Evolutionary conservation across 2,797 vertebrate genomes (phyloP).

Genomic region (Acrossocheilus wenchowensis): DNA sequence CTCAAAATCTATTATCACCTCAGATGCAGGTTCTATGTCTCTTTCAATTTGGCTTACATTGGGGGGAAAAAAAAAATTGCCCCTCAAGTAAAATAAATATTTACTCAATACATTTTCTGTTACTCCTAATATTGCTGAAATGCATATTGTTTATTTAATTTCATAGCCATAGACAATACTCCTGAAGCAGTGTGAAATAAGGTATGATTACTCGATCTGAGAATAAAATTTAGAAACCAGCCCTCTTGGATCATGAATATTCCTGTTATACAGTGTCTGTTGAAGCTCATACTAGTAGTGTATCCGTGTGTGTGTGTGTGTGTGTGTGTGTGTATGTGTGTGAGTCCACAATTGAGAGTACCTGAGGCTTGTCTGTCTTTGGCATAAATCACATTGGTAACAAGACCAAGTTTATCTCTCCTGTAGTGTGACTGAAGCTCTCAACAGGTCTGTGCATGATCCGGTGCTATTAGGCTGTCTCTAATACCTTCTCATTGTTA

Average conservation of each 20-base stretch:
- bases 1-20: too few relatives aligned
- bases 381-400: constrained; percentile 51
- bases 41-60: background rate
- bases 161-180: background rate
- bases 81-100: background rate
- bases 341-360: constrained; percentile 16
- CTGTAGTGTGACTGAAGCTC: constrained; percentile 51
- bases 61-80: background rate
- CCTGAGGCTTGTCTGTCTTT: constrained; percentile 47
- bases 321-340: background rate
- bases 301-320: constrained; percentile 5
- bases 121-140: background rate
- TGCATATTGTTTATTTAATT: background rate
- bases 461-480: constrained; percentile 58
- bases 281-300: constrained; percentile 24
- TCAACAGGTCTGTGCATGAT: constrained; percentile 63
- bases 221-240: background rate
- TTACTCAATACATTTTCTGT: background rate
- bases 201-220: background rate
- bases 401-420: constrained; percentile 60
- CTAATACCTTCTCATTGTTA: constrained; percentile 65
- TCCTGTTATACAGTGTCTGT: constrained; percentile 10
- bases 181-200: background rate
- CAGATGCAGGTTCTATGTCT: background rate
- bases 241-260: background rate